A percentile compares a stretch with the other conserved stretches of the same genome.
Evolutionary conservation across 2,888 invertebrate species (phyloP).

Genomic region (Apotomis capreana): DNA sequence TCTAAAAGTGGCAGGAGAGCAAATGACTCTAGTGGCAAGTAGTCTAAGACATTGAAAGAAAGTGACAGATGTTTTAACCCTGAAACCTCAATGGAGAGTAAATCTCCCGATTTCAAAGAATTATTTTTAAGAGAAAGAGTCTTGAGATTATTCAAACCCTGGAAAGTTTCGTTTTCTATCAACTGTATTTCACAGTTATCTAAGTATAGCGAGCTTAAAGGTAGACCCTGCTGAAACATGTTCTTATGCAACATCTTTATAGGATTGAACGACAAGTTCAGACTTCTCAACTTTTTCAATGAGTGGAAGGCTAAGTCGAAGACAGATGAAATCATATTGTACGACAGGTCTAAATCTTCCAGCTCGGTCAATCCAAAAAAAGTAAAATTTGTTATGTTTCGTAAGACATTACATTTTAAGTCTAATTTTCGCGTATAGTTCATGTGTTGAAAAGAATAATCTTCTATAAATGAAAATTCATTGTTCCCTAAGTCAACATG

Average conservation of each 20-base stretch:
- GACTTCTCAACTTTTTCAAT: constrained; percentile 88
- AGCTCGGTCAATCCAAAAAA: constrained; percentile 90
- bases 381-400: constrained; percentile 87
- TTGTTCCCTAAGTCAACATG: constrained; percentile 91
- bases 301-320: constrained; percentile 90
- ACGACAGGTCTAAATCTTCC: constrained; percentile 90
- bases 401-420: constrained; percentile 88
- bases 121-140: constrained; percentile 91
- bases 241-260: constrained; percentile 88
- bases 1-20: constrained; percentile 91
- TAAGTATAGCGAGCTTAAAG: constrained; percentile 88
- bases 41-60: constrained; percentile 91
- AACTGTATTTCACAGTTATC: constrained; percentile 89
- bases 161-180: constrained; percentile 90
- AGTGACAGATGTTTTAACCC: constrained; percentile 88
- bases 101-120: constrained; percentile 86
- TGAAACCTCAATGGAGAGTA: constrained; percentile 88
- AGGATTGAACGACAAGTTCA: constrained; percentile 91
- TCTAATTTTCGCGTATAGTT: constrained; percentile 90
- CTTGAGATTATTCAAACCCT: constrained; percentile 89
- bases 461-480: constrained; percentile 90
- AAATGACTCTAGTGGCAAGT: constrained; percentile 87
- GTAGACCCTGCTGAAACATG: constrained; percentile 90
- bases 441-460: constrained; percentile 90
- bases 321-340: constrained; percentile 87